These are phyloP conservation scores for Proteles cristata DNA, from an alignment of 2,113 vertebrate genomes.

Conservation along the genomic window DNA sequence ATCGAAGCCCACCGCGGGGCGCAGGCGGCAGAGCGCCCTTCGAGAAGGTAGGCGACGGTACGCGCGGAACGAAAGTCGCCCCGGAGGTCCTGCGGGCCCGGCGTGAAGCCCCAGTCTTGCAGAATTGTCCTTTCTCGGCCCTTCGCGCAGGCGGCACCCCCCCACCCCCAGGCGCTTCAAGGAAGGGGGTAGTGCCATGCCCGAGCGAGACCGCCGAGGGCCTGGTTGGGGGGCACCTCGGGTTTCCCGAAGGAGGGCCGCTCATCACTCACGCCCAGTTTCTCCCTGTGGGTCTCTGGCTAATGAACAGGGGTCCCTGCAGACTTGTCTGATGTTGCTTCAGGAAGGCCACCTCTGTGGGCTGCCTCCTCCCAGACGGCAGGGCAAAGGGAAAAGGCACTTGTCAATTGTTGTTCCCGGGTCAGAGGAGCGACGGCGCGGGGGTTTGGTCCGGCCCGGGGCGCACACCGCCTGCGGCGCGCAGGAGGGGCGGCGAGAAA, in stretches of 20 bases:
- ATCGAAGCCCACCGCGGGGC: not conserved
- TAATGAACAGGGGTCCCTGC: not conserved
- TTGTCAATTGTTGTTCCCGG: not conserved
- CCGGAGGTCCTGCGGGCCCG: conserved; percentile 78
- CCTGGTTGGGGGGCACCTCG: not conserved
- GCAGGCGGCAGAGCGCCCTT: not conserved
- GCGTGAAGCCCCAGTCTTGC: conserved; percentile 33
- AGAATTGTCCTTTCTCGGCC: conserved; percentile 65
- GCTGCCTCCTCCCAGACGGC: not conserved
- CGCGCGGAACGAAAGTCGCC: conserved; percentile 85
- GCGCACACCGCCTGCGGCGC: not conserved
- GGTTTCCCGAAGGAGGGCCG: not conserved
- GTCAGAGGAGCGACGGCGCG: not conserved
- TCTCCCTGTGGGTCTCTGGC: not conserved
- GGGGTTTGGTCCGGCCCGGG: not conserved
- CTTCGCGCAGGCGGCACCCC: not conserved
- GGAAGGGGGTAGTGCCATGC: not conserved
- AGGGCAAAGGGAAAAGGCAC: not conserved
- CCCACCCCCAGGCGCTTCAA: not conserved
- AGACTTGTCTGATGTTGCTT: not conserved
- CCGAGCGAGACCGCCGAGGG: not conserved
- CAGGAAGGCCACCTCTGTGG: not conserved
- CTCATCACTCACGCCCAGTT: not conserved
- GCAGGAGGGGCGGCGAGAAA: not conserved
- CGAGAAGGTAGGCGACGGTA: conserved; percentile 86